A percentile compares a stretch with the other conserved stretches of the same genome.
Evolutionary conservation across 2,113 vertebrate genomes (phyloP).

Genomic region (Nycticorax nycticorax): DNA sequence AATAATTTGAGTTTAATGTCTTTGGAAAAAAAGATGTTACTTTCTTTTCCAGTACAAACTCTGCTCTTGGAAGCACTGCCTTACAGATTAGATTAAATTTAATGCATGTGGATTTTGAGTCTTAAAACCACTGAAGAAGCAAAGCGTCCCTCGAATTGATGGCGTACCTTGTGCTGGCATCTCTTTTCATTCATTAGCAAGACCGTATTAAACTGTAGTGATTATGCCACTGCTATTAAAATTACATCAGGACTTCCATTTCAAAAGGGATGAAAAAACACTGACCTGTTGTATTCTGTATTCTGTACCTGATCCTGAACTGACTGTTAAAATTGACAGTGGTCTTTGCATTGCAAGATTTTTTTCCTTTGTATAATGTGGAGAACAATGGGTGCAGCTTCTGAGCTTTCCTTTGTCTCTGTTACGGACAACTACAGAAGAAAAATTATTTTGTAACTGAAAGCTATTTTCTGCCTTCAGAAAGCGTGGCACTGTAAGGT

Average conservation of each 20-base stretch:
- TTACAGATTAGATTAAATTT: background rate
- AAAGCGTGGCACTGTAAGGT: background rate
- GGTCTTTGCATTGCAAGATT: background rate
- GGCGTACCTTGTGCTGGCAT: background rate
- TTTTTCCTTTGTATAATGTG: background rate
- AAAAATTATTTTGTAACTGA: background rate
- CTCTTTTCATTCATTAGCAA: background rate
- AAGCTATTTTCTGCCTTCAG: background rate
- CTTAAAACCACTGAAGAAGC: background rate
- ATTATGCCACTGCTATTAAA: background rate
- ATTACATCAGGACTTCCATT: background rate
- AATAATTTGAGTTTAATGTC: background rate
- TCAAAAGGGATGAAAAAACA: background rate
- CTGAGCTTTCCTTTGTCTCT: background rate
- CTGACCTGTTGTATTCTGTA: too few species aligned
- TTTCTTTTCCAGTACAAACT: background rate
- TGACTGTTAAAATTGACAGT: background rate
- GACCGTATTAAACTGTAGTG: background rate
- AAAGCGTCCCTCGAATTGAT: background rate
- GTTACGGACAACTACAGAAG: background rate
- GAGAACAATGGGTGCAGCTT: background rate
- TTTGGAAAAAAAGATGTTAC: background rate
- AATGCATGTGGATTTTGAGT: background rate
- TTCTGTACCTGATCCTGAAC: background rate
- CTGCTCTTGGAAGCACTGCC: background rate